Evolutionary conservation across 2,113 vertebrate species (phyloP), one percentile per base, ranked within the genome.

Genomic region (Epinephelus moara): DNA sequence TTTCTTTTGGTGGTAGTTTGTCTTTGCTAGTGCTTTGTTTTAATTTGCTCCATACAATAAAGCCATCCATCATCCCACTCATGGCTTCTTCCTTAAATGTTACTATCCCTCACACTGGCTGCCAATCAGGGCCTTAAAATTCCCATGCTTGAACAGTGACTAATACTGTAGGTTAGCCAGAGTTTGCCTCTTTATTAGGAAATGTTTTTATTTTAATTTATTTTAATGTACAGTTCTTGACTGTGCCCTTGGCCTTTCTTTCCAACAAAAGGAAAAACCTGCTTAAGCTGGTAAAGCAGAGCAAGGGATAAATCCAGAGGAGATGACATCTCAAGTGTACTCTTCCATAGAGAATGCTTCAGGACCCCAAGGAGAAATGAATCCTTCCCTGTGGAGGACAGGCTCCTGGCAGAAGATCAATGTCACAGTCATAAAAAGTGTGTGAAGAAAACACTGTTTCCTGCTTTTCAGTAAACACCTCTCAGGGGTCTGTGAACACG

Each of bases 361-460:
- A 18, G 27, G 61, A 71, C 17, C 30, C 40, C 18, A 30, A 56
- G 23, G 64, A 67, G 60, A 7, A 69, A 72, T 40, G 6, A 74
- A 72, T 50, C 18, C 5, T 61, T 67, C 72, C 56, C 47, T 12
- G 8, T 3, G 9, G 49, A 73, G 2, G 37, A 23, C 3, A 45
- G 5, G 18, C 47, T 27, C 13, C 52, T 70, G 74, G 13, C 56
- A 86, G 64, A 63, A 72, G 55, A 81, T 86, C 70, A 81, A 73
- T 75, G 82, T 45, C 53, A 81, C 68, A 52, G 52, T 40, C 1
- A 4, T 66, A 33, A 0, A 2, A 5, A 64, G 45, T 52, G 19
- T 60, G 30, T 19, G 45, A 78, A 52, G 68, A 70, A 80, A 73
- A 82, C 55, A 50, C 23, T 19, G 55, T 84, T 75, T 69, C 56